Evolutionary conservation across 2,113 vertebrate genomes (phyloP).

Genomic region (cattle (Bos taurus)): DNA sequence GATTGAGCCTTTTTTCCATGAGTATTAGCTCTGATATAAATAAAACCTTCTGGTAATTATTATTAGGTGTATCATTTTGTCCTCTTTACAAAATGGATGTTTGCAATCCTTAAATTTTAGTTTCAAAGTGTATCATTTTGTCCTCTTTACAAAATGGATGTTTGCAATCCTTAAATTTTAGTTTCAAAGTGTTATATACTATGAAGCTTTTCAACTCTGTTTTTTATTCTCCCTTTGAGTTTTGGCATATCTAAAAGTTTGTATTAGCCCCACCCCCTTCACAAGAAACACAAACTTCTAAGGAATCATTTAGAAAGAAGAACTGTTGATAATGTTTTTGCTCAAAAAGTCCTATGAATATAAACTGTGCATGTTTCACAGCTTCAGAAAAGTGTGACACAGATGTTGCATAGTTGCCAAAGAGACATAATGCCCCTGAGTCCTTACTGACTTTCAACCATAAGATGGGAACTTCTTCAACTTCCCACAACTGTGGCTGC

Average conservation of each 20-base stretch:
- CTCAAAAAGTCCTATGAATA: neutral
- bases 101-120: neutral
- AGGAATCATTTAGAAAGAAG: neutral
- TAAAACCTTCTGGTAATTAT: neutral
- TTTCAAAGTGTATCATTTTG: neutral
- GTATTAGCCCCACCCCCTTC: neutral
- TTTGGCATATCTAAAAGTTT: neutral
- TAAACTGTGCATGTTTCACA: neutral
- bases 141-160: neutral
- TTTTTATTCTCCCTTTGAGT: neutral
- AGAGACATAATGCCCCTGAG: neutral
- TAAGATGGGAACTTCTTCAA: neutral
- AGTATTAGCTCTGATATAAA: conserved; percentile 20
- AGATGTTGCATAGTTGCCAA: neutral
- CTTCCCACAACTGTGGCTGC: neutral
- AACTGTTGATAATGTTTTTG: neutral
- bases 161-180: neutral
- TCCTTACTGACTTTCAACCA: neutral
- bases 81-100: neutral
- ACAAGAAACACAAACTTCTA: neutral
- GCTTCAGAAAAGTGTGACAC: neutral
- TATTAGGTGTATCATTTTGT: neutral
- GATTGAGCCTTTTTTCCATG: neutral
- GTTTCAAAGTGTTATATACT: neutral
- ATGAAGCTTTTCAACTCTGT: neutral